These are phyloP conservation scores for Serrognathus titanus DNA, from an alignment of 2,888 invertebrate species.

Conservation along the genomic window DNA sequence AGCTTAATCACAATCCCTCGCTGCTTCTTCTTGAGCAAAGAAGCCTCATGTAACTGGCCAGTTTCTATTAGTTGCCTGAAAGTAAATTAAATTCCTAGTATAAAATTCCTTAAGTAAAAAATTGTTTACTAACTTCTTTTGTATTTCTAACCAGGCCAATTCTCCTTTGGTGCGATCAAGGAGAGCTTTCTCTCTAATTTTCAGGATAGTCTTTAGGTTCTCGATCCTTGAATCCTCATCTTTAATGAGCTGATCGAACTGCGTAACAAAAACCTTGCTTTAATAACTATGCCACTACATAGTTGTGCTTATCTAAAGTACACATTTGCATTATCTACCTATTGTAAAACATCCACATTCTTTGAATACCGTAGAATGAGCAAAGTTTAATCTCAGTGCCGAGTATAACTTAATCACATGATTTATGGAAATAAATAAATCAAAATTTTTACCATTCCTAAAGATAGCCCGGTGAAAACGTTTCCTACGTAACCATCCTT, in stretches of 20 bases:
- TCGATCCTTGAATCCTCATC: constrained; percentile 66
- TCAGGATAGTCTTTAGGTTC: constrained; percentile 62
- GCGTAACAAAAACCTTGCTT: constrained; percentile 10
- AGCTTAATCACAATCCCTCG: constrained; percentile 62
- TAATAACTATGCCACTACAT: neutral
- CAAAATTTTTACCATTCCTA: constrained; percentile 38
- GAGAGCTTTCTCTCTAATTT: constrained; percentile 64
- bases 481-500: constrained; percentile 18
- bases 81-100: constrained; percentile 11
- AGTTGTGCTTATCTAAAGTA: constrained; percentile 8
- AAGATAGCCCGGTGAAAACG: constrained; percentile 37
- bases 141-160: constrained; percentile 62
- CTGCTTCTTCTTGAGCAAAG: constrained; percentile 64
- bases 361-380: neutral
- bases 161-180: constrained; percentile 65
- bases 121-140: constrained; percentile 51
- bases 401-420: too few species aligned
- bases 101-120: neutral
- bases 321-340: constrained; percentile 11
- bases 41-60: constrained; percentile 55
- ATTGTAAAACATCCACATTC: constrained; percentile 3
- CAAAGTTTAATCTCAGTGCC: too few species aligned
- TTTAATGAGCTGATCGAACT: constrained; percentile 61
- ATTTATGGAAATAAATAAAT: too few species aligned
- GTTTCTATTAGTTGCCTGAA: constrained; percentile 53